Percentiles rank a stretch among this genome's conserved stretches.
These are phyloP conservation scores for Hydrophis major DNA, from an alignment of 2,797 vertebrate genomes.

Conservation along the genomic window DNA sequence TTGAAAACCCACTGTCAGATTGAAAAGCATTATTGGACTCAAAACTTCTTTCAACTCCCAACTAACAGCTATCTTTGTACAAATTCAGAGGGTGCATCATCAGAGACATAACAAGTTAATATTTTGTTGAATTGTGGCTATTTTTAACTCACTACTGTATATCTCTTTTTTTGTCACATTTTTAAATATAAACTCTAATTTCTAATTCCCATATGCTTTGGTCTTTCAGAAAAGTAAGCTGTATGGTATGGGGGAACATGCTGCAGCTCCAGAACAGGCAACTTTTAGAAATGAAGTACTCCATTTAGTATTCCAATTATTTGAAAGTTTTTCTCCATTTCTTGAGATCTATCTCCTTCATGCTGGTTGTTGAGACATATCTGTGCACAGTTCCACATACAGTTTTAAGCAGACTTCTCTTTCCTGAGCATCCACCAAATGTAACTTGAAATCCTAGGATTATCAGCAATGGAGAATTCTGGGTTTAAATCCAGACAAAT, in stretches of 20 bases:
- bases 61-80: constrained; percentile 29
- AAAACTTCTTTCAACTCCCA: constrained; percentile 11
- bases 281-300: not conserved
- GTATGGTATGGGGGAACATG: not conserved
- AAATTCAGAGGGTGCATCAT: not conserved
- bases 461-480: not conserved
- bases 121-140: not conserved
- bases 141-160: not conserved
- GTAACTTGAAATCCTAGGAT: not conserved
- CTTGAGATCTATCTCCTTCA: not conserved
- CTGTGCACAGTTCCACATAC: not conserved
- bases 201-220: not conserved
- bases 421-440: not conserved
- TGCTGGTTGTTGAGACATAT: not conserved
- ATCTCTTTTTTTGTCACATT: not conserved
- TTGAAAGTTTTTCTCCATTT: not conserved
- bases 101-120: not conserved
- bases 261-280: not conserved
- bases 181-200: not conserved
- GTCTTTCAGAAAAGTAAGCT: not conserved
- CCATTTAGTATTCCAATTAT: not conserved
- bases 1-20: not conserved
- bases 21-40: not conserved
- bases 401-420: not conserved
- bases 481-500: not conserved